Conservation (phyloP, 2,888 invertebrate species). For the Sarcophaga rosellei region DNA sequence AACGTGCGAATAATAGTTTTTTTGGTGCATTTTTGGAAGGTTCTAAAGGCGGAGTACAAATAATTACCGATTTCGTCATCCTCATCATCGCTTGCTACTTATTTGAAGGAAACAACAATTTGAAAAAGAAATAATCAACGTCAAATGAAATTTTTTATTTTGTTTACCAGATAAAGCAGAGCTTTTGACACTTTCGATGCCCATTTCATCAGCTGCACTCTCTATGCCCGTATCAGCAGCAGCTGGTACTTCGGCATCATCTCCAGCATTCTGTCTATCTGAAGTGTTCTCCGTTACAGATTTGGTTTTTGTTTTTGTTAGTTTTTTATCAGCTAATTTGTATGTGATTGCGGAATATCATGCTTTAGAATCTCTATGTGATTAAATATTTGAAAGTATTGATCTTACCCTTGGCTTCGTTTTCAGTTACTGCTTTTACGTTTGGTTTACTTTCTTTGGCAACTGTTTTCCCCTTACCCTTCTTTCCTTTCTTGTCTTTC, state of each 20-base stretch:
- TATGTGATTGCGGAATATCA: neutral
- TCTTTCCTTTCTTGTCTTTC: constrained; percentile 78
- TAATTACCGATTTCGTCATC: constrained; percentile 79
- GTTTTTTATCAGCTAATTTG: neutral
- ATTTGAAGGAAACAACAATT: constrained; percentile 2
- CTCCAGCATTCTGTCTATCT: constrained; percentile 22
- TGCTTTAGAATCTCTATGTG: neutral
- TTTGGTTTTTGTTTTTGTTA: constrained; percentile 17
- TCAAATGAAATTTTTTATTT: neutral
- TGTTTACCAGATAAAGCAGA: constrained; percentile 66
- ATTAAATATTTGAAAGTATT: neutral
- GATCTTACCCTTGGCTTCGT: constrained; percentile 31
- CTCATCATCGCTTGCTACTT: constrained; percentile 79
- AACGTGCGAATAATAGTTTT: neutral
- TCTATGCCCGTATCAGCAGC: constrained; percentile 70
- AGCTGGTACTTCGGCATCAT: constrained; percentile 7
- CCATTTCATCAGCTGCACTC: constrained; percentile 72
- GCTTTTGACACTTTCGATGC: constrained; percentile 75
- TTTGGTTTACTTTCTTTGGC: constrained; percentile 76
- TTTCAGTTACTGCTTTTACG: constrained; percentile 14
- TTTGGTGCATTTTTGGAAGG: neutral
- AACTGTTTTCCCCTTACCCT: constrained; percentile 70
- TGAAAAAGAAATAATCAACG: neutral
- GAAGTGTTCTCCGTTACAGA: neutral
- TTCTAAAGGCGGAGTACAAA: constrained; percentile 49